Conservation (phyloP, 2,113 vertebrate species). For the Larimichthys polyactis region DNA sequence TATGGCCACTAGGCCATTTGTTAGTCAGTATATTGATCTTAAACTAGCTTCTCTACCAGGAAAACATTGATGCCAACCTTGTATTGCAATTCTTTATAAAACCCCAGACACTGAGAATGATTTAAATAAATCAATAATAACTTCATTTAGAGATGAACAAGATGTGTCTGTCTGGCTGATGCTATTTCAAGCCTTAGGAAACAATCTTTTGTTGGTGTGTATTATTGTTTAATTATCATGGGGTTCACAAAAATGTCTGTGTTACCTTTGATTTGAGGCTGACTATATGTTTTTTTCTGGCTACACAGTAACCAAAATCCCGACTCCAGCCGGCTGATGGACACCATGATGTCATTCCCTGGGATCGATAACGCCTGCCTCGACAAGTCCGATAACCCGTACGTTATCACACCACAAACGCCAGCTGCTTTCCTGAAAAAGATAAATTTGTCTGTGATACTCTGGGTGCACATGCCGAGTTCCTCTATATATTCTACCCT, state of each 20-base stretch:
- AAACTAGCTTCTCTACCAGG: neutral
- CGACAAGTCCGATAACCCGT: slow-evolving; percentile 69
- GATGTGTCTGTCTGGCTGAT: neutral
- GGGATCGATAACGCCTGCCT: slow-evolving; percentile 91
- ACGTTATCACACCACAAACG: slow-evolving; percentile 60
- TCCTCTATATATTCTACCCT: neutral
- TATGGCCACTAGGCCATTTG: neutral
- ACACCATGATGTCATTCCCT: slow-evolving; percentile 90
- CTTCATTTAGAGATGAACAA: neutral
- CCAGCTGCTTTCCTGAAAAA: slow-evolving; percentile 13
- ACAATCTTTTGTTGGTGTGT: neutral
- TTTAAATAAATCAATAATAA: slow-evolving; percentile 9
- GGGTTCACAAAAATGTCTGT: neutral
- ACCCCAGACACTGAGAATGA: neutral
- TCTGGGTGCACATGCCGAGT: neutral
- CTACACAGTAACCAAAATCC: slow-evolving; percentile 88
- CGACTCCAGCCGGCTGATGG: slow-evolving; percentile 82
- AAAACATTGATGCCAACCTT: slow-evolving; percentile 3
- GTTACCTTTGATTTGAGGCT: neutral
- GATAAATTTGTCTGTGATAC: neutral
- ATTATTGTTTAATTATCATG: neutral
- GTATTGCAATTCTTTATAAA: slow-evolving; percentile 2
- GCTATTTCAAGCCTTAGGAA: neutral
- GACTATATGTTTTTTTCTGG: slow-evolving; percentile 12
- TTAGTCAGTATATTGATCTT: slow-evolving; percentile 25